Base-by-base conservation (phyloP, 2,888 invertebrate genomes). In the Caenorhabditis drosophilae region DNA sequence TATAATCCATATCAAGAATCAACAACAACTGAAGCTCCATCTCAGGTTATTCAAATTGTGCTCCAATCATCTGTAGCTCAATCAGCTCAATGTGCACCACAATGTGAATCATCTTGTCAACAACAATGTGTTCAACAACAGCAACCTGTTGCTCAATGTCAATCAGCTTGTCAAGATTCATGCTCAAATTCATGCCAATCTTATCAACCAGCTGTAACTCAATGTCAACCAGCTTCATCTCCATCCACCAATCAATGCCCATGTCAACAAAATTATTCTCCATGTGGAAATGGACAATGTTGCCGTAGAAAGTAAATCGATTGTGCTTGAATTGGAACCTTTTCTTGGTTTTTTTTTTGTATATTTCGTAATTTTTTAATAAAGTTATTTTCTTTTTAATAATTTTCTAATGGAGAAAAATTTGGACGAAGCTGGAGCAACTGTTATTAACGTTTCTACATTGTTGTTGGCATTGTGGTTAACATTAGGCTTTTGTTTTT, bases 61-160 rank as follows among this genome's bases (percentile, higher is more conserved):
- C 67, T 72, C 54, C 67, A 67, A 44, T 52, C 62, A 38, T 52
- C 63, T 16, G 53, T 73, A 25, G 70, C 69, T 38, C 67, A 70
- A 42, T 67, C 67, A 16, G 15, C 61, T 26, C 67, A 70, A 38
- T 73, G 73, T 47, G 44, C 59, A 46, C 70, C 70, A 40, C 70
- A 70, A 60, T 73, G 73, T 56, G 62, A 73, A 49, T 59, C 61
- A 40, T 53, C 66, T 35, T 73, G 73, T 49, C 67, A 62, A 41
- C 61, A 67, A 44, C 70, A 73, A 46, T 72, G 69, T 38, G 64
- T 64, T 34, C 62, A 61, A 40, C 73, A 73, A 31, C 67, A 70
- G 34, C 73, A 73, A 56, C 68, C 73, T 31, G 55, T 58, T 23
- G 40, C 60, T 16, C 60, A 66, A 38, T 73, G 73, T 48, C 60